Percentiles rank a stretch among this genome's conserved stretches.
Evolutionary conservation across 2,113 vertebrate genomes (phyloP).

Genomic region (Hydropotes inermis): DNA sequence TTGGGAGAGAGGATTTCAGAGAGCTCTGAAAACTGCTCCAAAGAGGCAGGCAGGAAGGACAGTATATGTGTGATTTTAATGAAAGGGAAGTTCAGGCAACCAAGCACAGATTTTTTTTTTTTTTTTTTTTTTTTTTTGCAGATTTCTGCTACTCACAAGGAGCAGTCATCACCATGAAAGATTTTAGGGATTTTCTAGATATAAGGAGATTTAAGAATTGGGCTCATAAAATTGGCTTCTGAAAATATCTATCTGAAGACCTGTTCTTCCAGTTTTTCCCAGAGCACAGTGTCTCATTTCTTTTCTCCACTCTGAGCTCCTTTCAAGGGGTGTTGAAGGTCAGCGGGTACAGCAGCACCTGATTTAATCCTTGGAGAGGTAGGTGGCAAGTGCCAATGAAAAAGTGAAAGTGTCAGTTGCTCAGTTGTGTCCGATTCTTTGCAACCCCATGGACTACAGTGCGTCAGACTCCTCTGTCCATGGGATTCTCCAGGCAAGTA

Average conservation of each 20-base stretch:
- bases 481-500: neutral
- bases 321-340: neutral
- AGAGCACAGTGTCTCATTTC: neutral
- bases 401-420: neutral
- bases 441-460: neutral
- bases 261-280: neutral
- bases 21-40: neutral
- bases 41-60: neutral
- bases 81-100: neutral
- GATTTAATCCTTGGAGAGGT: neutral
- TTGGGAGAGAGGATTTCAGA: neutral
- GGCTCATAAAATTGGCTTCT: neutral
- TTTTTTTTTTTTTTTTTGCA: neutral
- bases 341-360: neutral
- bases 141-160: neutral
- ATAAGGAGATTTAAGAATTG: neutral
- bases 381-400: neutral
- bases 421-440: neutral
- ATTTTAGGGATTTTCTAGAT: neutral
- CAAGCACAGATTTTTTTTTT: neutral
- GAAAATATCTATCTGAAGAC: neutral
- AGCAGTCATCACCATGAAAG: neutral
- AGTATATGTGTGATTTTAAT: neutral
- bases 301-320: neutral
- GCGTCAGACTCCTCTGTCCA: neutral